Conservation (phyloP, 2,888 invertebrate genomes). For the Heliconius aoede region DNA sequence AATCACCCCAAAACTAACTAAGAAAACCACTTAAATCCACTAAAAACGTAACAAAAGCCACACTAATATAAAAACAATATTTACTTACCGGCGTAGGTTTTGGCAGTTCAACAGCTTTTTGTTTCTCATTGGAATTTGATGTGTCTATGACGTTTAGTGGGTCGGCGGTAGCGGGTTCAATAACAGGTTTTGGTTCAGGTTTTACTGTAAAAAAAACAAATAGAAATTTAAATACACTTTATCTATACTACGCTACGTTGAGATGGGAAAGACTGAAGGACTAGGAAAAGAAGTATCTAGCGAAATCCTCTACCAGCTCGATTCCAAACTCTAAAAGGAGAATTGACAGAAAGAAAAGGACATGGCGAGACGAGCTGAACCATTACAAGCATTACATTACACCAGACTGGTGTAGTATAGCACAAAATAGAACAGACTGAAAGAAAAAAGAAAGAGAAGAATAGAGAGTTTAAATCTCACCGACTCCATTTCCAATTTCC, state of each 20-base stretch:
- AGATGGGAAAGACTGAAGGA: too few relatives aligned
- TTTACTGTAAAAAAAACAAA: constrained; percentile 53
- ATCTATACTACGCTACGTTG: too few relatives aligned
- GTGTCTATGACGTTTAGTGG: constrained; percentile 58
- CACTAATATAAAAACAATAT: constrained; percentile 46
- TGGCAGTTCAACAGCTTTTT: constrained; percentile 63
- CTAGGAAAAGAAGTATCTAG: too few relatives aligned
- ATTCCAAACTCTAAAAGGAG: too few relatives aligned
- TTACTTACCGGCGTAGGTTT: constrained; percentile 75
- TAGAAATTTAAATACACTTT: neutral
- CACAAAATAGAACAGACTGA: too few relatives aligned
- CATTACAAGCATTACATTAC: too few relatives aligned
- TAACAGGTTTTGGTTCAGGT: constrained; percentile 55
- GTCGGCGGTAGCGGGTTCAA: constrained; percentile 55
- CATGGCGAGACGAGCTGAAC: too few relatives aligned
- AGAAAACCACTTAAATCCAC: constrained; percentile 36
- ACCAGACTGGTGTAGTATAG: too few relatives aligned
- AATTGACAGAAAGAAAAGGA: too few relatives aligned
- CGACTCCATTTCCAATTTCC: constrained; percentile 48
- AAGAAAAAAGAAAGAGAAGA: neutral
- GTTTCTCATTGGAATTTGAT: constrained; percentile 44
- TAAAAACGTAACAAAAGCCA: constrained; percentile 46
- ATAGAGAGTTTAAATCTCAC: neutral
- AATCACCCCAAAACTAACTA: constrained; percentile 20
- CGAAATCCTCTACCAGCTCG: too few relatives aligned